phyloP scores from a whole-genome alignment of 2,797 vertebrate species.

The Spizella passerina region DNA sequence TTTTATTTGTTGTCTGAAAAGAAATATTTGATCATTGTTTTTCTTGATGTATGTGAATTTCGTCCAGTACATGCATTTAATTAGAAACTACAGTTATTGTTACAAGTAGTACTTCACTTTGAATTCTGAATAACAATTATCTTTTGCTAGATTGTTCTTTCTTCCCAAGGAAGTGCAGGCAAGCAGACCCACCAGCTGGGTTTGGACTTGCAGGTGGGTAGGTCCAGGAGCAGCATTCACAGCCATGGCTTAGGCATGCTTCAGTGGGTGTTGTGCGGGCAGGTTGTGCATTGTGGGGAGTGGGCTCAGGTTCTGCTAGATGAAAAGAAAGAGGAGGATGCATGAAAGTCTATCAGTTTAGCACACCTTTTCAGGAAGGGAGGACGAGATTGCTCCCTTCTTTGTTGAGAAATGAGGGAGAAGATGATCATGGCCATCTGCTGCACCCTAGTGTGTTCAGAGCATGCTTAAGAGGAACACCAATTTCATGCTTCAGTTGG shows the following conservation, averaged over 20 bases:
- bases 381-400: background rate
- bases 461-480: background rate
- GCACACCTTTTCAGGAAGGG: background rate
- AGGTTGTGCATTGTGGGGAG: background rate
- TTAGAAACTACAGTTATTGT: background rate
- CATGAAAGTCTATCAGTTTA: background rate
- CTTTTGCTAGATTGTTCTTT: background rate
- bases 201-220: background rate
- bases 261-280: rapidly evolving
- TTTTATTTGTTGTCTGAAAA: background rate
- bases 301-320: background rate
- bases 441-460: background rate
- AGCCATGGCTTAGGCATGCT: background rate
- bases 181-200: background rate
- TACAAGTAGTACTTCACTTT: background rate
- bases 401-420: background rate
- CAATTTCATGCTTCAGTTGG: background rate
- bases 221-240: background rate
- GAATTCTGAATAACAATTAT: background rate
- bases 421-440: background rate
- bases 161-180: background rate
- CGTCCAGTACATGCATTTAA: background rate
- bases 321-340: background rate
- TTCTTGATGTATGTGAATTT: background rate
- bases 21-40: background rate